Base-by-base conservation (phyloP, 30 jellyfish, hydroid and myxozoan genomes). In the Aurelia aurita region DNA sequence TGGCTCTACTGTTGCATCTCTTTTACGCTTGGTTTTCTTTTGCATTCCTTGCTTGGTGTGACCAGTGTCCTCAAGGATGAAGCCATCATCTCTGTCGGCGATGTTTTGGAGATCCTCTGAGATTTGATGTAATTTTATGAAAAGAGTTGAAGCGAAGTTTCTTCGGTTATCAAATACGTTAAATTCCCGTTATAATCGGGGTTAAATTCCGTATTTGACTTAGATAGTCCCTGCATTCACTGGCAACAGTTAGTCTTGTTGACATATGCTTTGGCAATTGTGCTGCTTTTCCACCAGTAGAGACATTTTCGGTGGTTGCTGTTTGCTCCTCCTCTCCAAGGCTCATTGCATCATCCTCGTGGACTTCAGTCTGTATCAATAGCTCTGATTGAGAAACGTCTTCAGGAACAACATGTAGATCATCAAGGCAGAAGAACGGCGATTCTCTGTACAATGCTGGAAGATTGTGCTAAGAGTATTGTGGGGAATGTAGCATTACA, bases 81-180 rank as follows among this genome's bases (percentile, higher is more conserved):
- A 75, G 22, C 87, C 87, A 75, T 75, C 54, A 29, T 75, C 87
- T 31, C 76, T 75, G 63, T 75, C 77, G 7, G 87, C 87, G 32
- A 32, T 28, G 10, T 58, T 57, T 58, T 75, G 57, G 31, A 75
- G 76, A 29, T 58, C 87, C 29, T 58, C 46, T 31, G 58, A 39
- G 76, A 55, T 57, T 32, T 75, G 60, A 28, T 43, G 47, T 39
- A 72, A 25, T 16, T 72, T 49, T 7, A 22, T 15, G 10, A 45
- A 26, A 43, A 72, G 70, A 45, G 13, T 15, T 22, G 28, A 79
- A 75, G 77, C 16, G 59, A 7, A 21, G 54, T 39, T 58, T 54
- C 61, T 4, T 75, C 87, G 5, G 60, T 31, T 3, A 57, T 75
- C 60, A 75, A 35, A 39, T 53, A 75, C 23, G 87, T 75, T 28